Conservation (phyloP, 1,140 invertebrate species). For the Drosophila sulfurigaster region DNA sequence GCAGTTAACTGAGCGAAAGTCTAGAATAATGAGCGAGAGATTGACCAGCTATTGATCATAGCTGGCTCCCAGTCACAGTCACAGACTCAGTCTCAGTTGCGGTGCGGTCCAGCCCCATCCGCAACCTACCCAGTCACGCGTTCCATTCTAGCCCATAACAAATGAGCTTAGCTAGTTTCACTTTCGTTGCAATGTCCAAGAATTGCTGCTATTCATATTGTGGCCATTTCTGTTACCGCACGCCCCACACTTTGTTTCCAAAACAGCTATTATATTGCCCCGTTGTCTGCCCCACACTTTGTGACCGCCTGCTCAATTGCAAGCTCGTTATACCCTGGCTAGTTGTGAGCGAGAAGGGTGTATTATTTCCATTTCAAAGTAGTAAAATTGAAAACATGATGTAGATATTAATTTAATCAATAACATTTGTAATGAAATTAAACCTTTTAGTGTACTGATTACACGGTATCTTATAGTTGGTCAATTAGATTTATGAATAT, state of each 20-base stretch:
- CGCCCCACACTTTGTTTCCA: conserved; percentile 24
- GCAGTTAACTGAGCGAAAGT: conserved; percentile 50
- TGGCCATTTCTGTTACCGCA: conserved; percentile 21
- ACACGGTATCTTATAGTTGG: conserved; percentile 15
- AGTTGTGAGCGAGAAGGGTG: background rate
- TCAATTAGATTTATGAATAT: background rate
- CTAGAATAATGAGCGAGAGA: conserved; percentile 39
- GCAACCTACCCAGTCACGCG: conserved; percentile 25
- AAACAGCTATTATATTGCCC: conserved; percentile 29
- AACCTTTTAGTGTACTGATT: background rate
- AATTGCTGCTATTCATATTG: conserved; percentile 34
- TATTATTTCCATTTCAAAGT: background rate
- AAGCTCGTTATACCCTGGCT: conserved; percentile 20
- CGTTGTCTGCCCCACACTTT: background rate
- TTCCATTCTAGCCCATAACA: conserved; percentile 56
- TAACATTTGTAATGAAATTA: background rate
- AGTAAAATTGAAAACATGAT: no score
- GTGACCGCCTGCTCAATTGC: conserved; percentile 3
- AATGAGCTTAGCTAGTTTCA: conserved; percentile 64
- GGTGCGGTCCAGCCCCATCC: background rate
- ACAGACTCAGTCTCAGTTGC: background rate
- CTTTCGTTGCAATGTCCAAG: conserved; percentile 65
- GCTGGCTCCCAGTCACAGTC: background rate
- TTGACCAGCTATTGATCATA: conserved; percentile 6
- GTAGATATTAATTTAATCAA: no score